Evolutionary conservation across 2,113 vertebrate species (phyloP).

Genomic region (Ailuropoda melanoleuca): DNA sequence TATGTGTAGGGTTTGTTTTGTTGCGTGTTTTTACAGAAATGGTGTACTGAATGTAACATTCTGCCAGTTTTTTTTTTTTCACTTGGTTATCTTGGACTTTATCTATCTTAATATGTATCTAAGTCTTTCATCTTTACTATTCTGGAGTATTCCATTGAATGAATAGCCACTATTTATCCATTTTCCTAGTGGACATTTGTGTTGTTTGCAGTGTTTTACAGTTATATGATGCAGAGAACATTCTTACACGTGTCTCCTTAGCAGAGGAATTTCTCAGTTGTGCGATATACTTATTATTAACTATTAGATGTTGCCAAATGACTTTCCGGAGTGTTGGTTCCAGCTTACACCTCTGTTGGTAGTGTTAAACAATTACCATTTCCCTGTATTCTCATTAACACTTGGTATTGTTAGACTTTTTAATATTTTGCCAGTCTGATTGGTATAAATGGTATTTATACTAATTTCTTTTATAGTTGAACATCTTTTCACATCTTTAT

Average conservation of each 20-base stretch:
- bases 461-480: conserved; percentile 5
- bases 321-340: neutral
- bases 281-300: neutral
- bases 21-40: neutral
- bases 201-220: neutral
- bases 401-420: neutral
- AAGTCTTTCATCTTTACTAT: neutral
- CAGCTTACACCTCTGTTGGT: neutral
- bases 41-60: neutral
- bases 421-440: neutral
- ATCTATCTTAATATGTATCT: neutral
- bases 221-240: neutral
- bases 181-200: neutral
- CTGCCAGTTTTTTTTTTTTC: neutral
- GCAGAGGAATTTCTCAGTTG: neutral
- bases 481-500: conserved; percentile 22
- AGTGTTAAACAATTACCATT: neutral
- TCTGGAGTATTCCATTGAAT: neutral
- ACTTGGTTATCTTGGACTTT: conserved; percentile 7
- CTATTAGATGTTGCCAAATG: neutral
- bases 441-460: neutral
- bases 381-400: neutral
- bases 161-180: neutral
- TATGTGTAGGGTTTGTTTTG: neutral
- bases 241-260: neutral